phyloP scores from a whole-genome alignment of 1,140 invertebrate genomes.

The Hyphantria cunea region DNA sequence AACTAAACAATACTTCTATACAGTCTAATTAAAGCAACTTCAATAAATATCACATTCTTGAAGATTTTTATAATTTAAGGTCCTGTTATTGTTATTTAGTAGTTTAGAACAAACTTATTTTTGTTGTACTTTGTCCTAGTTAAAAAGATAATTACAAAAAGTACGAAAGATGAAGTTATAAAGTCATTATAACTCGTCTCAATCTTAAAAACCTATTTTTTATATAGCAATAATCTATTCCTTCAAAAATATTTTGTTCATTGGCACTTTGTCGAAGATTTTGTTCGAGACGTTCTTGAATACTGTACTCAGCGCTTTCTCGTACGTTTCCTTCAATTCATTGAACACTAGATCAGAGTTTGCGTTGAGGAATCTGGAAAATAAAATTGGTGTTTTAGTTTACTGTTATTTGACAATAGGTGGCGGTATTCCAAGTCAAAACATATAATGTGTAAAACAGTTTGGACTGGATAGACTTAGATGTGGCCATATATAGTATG shows the following conservation, averaged over 20 bases:
- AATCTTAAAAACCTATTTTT: background rate
- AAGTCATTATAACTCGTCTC: background rate
- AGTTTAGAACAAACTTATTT: background rate
- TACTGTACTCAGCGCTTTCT: slow-evolving; percentile 83
- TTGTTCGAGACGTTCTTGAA: slow-evolving; percentile 84
- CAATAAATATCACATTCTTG: slow-evolving; percentile 51
- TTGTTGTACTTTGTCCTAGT: background rate
- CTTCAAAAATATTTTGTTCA: slow-evolving; percentile 84
- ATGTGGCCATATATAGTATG: too few species aligned
- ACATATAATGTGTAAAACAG: too few species aligned
- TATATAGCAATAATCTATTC: slow-evolving; percentile 35
- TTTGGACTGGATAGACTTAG: too few species aligned
- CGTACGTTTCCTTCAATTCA: slow-evolving; percentile 84
- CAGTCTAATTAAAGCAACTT: slow-evolving; percentile 53
- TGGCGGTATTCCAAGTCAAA: too few species aligned
- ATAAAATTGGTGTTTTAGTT: background rate
- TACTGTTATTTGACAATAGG: too few species aligned
- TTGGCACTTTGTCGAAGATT: slow-evolving; percentile 84
- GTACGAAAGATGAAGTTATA: background rate
- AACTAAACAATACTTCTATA: slow-evolving; percentile 17
- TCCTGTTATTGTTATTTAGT: background rate
- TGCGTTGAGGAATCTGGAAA: slow-evolving; percentile 84
- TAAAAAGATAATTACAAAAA: too few species aligned
- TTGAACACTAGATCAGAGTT: slow-evolving; percentile 86
- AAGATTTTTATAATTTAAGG: slow-evolving; percentile 6